These are phyloP conservation scores for Heliothis subflexa DNA, from an alignment of 1,140 invertebrate genomes.

Conservation along the genomic window DNA sequence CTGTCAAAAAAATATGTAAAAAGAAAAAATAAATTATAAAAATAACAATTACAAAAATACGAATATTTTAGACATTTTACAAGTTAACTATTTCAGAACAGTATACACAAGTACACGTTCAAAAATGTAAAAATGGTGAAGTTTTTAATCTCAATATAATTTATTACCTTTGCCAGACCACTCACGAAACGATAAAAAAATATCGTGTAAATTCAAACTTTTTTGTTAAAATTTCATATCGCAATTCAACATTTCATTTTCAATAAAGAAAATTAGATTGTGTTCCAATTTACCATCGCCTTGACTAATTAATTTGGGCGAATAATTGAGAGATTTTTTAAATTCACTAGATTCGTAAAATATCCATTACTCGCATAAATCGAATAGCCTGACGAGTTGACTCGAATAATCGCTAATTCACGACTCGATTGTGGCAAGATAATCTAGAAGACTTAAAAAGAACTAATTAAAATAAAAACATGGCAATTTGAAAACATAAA, in stretches of 20 bases:
- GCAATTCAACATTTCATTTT: background rate
- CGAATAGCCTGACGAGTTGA: background rate
- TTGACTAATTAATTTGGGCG: too few species aligned
- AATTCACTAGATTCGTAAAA: background rate
- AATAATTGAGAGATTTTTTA: too few species aligned
- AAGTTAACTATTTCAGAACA: background rate
- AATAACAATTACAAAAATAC: constrained; percentile 35
- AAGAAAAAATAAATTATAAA: constrained; percentile 39
- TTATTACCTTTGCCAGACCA: background rate
- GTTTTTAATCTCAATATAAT: constrained; percentile 8
- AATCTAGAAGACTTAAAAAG: constrained; percentile 29
- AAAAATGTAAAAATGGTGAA: background rate
- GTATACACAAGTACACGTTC: background rate
- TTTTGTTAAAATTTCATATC: background rate
- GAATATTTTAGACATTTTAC: constrained; percentile 25
- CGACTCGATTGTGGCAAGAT: constrained; percentile 10
- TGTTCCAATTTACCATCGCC: too few species aligned
- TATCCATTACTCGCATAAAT: background rate
- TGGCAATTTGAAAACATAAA: constrained; percentile 66
- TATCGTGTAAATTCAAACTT: background rate
- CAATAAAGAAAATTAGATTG: too few species aligned
- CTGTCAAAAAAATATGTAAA: constrained; percentile 29
- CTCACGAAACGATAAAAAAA: constrained; percentile 6
- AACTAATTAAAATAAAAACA: constrained; percentile 61
- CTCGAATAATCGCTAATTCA: background rate